Percentiles rank a stretch among this genome's conserved stretches.
Conservation (phyloP, 2,888 invertebrate species). For the Diplazon laetatorius region DNA sequence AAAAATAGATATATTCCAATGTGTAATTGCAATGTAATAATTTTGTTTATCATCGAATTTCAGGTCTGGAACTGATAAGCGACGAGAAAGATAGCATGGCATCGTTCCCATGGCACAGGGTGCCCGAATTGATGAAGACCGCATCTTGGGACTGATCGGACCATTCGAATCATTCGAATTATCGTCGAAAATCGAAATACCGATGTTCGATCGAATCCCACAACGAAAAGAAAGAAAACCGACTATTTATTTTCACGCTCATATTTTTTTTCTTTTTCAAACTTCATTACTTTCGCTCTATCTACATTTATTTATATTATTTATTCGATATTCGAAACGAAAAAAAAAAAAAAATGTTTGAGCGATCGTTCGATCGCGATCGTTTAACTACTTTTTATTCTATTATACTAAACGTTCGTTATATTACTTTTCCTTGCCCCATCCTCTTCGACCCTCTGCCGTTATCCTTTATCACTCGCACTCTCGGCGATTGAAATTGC, state of each 20-base stretch:
- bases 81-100: conserved; percentile 82
- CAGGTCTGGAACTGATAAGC: conserved; percentile 60
- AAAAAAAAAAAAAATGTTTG: conserved; percentile 39
- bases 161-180: background rate
- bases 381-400: conserved; percentile 16
- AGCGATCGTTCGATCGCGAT: conserved; percentile 15
- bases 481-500: conserved; percentile 3
- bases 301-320: conserved; percentile 61
- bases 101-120: conserved; percentile 90
- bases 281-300: background rate
- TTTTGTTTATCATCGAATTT: conserved; percentile 29
- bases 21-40: background rate
- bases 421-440: background rate
- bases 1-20: too few relatives aligned
- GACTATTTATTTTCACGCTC: conserved; percentile 64
- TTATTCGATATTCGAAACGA: conserved; percentile 56
- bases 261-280: background rate
- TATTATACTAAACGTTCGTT: conserved; percentile 1
- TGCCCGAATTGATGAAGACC: conserved; percentile 87
- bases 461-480: background rate
- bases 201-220: conserved; percentile 43
- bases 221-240: conserved; percentile 39
- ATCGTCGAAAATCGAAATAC: conserved; percentile 25
- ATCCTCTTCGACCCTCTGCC: background rate
- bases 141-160: conserved; percentile 86